A percentile compares a stretch with the other conserved stretches of the same genome.
These are phyloP conservation scores for Numenius arquata DNA, from an alignment of 2,113 vertebrate genomes.

Conservation along the genomic window DNA sequence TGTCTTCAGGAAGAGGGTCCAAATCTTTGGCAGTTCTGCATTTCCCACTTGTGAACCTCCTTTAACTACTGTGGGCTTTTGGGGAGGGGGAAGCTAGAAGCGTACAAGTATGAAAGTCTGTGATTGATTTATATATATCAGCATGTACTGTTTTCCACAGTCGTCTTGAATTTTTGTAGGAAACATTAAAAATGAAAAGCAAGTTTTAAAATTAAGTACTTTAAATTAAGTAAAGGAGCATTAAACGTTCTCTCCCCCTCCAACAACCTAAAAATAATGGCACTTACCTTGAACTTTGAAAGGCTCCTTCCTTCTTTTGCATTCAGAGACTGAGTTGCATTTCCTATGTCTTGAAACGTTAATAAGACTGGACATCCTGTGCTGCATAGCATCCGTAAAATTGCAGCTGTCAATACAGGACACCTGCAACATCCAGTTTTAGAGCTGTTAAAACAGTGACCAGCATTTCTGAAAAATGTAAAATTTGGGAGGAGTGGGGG, in stretches of 20 bases:
- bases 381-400: neutral
- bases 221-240: neutral
- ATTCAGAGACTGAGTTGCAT: neutral
- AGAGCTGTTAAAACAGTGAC: neutral
- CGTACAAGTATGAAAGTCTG: neutral
- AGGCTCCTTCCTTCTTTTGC: neutral
- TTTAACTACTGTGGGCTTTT: neutral
- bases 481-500: neutral
- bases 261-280: neutral
- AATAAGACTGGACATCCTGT: constrained; percentile 23
- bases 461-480: neutral
- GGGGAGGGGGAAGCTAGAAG: neutral
- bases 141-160: neutral
- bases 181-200: neutral
- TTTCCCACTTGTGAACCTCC: neutral
- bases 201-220: neutral
- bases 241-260: neutral
- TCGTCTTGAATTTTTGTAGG: neutral
- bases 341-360: neutral
- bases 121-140: neutral
- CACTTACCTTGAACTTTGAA: constrained; percentile 5
- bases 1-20: neutral
- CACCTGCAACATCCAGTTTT: neutral
- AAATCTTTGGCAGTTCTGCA: neutral
- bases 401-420: neutral